Percentiles rank a stretch among this genome's conserved stretches.
phyloP scores from a whole-genome alignment of 1,140 invertebrate species.

The Bacillus rossius region DNA sequence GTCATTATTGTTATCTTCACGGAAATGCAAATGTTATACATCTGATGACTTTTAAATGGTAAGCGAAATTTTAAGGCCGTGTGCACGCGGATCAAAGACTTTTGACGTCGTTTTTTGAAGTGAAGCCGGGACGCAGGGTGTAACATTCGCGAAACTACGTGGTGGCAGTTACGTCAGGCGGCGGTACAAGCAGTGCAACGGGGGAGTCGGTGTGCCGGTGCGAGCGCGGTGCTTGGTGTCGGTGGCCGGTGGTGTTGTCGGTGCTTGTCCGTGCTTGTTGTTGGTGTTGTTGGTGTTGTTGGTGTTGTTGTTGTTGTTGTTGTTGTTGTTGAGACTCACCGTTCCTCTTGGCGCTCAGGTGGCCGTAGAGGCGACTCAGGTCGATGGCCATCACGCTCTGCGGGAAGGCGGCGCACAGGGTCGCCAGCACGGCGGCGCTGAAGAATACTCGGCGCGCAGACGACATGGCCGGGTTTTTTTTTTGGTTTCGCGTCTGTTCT shows the following conservation, averaged over 20 bases:
- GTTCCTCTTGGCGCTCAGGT: conserved; percentile 55
- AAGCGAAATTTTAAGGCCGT: too few species aligned
- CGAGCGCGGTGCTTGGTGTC: not conserved
- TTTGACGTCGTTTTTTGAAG: too few species aligned
- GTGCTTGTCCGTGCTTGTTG: not conserved
- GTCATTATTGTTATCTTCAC: too few species aligned
- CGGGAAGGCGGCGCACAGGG: conserved; percentile 46
- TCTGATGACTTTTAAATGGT: too few species aligned
- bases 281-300: not conserved
- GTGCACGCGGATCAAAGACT: too few species aligned
- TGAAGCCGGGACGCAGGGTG: too few species aligned
- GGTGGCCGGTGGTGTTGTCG: not conserved
- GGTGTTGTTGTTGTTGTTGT: conserved; percentile 5
- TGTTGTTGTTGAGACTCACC: conserved; percentile 44
- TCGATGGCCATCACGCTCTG: conserved; percentile 55
- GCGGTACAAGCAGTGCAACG: too few species aligned
- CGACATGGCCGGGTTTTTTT: conserved; percentile 22
- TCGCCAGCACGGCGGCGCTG: conserved; percentile 37
- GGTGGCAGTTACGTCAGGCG: too few species aligned
- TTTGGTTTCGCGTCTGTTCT: not conserved
- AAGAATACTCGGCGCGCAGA: conserved; percentile 26
- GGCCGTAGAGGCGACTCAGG: conserved; percentile 59
- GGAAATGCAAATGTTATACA: too few species aligned
- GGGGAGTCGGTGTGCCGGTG: not conserved
- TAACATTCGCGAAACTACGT: too few species aligned